Evolutionary conservation across 64 coral and sea anemone genomes (phyloP), one percentile per base, ranked within the genome.

Genomic region (Porites lutea): DNA sequence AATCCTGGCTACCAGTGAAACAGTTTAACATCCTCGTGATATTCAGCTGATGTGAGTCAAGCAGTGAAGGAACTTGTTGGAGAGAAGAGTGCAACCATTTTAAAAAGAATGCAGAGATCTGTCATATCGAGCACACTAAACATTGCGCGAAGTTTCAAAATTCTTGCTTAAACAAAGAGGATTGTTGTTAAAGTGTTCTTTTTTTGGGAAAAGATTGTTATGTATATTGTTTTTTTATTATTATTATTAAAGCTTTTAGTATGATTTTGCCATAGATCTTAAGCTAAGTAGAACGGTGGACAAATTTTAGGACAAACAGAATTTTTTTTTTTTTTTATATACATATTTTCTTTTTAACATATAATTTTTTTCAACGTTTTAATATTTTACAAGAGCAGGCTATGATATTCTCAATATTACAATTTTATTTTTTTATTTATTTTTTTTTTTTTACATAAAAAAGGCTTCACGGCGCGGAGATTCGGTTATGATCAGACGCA

Each of bases 31-130:
- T 7, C 44, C 6, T n/a, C 20, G 44, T n/a, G 68, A 71, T 71
- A 71, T 71, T 71, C 68, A 71, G 68, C 68, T 71, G 68, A 71
- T 71, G 68, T 71, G n/a, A 71, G 68, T 71, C 68, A 71, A 27
- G 68, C 68, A 71, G 21, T 71, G 44, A 71, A 71, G 68, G 68
- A 71, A 71, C 68, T 71, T 71, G 68, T 27, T 45, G 21, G 44
- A 71, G 13, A n/a, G 44, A 71, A 71, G 68, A 71, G 68, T n/a
- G 43, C 6, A 10, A 27, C 43, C 6, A 37, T 37, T 37, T 37
- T 37, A 37, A 0, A 37, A 37, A 37, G 67, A n/a, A 37, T 37
- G 27, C 27, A 37, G 27, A 37, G 27, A 37, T 37, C 27, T 37
- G 27, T 37, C 27, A 37, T 37, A 37, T 37, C 27, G 27, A 37